phyloP scores from a whole-genome alignment of 2,797 vertebrate genomes.

The Spea hammondii region DNA sequence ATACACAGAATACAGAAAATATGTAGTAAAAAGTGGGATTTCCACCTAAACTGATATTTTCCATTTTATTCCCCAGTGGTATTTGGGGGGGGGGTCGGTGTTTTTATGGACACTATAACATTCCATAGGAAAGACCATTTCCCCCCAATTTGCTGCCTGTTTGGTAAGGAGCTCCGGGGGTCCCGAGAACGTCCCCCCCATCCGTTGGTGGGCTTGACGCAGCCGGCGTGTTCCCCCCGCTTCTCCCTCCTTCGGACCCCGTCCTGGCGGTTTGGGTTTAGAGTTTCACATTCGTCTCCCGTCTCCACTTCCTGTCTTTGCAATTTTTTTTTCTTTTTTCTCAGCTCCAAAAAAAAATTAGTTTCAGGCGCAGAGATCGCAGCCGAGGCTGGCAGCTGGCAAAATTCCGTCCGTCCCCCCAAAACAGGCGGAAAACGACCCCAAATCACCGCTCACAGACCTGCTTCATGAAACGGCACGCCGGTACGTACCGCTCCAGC shows the following conservation, averaged over 20 bases:
- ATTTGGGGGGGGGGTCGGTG: neutral
- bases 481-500: neutral
- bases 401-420: neutral
- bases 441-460: neutral
- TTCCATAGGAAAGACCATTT: neutral
- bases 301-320: constrained; percentile 82
- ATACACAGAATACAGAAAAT: too few species aligned
- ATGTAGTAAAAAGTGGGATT: too few species aligned
- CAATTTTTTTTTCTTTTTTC: constrained; percentile 57
- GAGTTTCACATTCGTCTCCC: constrained; percentile 65
- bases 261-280: constrained; percentile 58
- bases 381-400: neutral
- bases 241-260: constrained; percentile 35
- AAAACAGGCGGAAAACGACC: neutral
- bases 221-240: constrained; percentile 9
- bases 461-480: neutral
- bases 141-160: neutral
- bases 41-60: neutral
- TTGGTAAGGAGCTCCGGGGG: neutral
- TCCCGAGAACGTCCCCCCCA: neutral
- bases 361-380: constrained; percentile 51
- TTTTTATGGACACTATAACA: neutral
- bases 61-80: neutral
- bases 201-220: neutral
- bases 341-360: constrained; percentile 52